Evolutionary conservation across 2,113 vertebrate genomes (phyloP), one percentile per base, ranked within the genome.

Genomic region (Elephas maximus): DNA sequence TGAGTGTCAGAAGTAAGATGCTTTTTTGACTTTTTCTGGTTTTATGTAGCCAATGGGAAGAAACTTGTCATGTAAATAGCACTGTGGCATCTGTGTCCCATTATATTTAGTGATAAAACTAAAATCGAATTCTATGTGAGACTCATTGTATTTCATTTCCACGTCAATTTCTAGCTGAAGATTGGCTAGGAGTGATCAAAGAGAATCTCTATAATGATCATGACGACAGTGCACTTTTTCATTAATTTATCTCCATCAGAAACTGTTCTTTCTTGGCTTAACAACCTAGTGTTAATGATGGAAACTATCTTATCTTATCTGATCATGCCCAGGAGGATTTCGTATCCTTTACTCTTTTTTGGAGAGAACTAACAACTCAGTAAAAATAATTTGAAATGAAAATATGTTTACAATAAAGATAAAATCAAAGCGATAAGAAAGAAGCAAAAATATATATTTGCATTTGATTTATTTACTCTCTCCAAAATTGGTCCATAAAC

Each of bases 381-480:
- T 57, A 69, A 91, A 57, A 80, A 89, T 65, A 91, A 74, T 44
- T 86, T 79, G 18, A 91, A 88, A 87, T 74, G 44, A 88, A 93
- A 88, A 65, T 73, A 82, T 37, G 28, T 93, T 78, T 73, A 57
- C 44, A 87, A 48, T 2, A 93, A 87, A 94, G 41, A 69, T 8
- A 73, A 80, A 93, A 86, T 86, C 12, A 94, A 94, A 76, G 30
- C 45, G 65, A 41, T 67, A 87, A 53, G 33, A 96, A 93, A 86
- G 21, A 88, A 82, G 71, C 53, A 90, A 77, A 92, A 41, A 83
- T 41, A 37, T 69, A 33, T 91, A 76, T 82, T 65, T 82, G 11
- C 94, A 17, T 14, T 10, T 82, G 30, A 69, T 51, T 90, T 87
- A 45, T 71, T 84, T 15, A 83, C 2, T 71, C 9, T 4, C 24